A percentile compares a stretch with the other conserved stretches of the same genome.
These are phyloP conservation scores for Phylloscopus whistleri DNA, from an alignment of 2,113 vertebrate species.

Conservation along the genomic window DNA sequence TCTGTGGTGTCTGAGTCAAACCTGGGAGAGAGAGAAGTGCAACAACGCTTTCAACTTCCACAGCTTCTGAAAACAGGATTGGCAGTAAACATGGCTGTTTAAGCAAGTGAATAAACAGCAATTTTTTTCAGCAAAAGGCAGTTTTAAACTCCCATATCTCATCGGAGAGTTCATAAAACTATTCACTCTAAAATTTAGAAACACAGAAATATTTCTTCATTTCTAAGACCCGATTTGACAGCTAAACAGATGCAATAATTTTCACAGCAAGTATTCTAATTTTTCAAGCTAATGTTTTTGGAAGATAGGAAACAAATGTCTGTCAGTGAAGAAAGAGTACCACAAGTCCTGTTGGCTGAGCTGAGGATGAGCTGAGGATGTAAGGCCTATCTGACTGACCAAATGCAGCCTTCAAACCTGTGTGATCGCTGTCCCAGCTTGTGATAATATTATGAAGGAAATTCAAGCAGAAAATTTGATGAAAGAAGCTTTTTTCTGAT, in stretches of 20 bases:
- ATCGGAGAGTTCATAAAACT: not conserved
- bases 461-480: not conserved
- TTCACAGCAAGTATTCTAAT: not conserved
- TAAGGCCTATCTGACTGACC: not conserved
- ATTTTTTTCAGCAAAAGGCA: not conserved
- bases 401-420: not conserved
- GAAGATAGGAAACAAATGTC: not conserved
- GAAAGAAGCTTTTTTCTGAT: not conserved
- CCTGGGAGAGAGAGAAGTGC: constrained; percentile 67
- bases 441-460: not conserved
- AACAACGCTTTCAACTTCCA: not conserved
- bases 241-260: not conserved
- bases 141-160: not conserved
- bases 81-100: not conserved
- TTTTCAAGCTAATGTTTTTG: not conserved
- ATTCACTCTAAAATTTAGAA: not conserved
- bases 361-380: not conserved
- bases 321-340: not conserved
- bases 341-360: not conserved
- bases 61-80: not conserved
- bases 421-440: not conserved
- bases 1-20: constrained; percentile 96
- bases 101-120: not conserved
- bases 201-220: not conserved
- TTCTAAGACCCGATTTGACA: not conserved